These are phyloP conservation scores for Cardinalis cardinalis DNA, from an alignment of 2,113 vertebrate genomes.

Conservation along the genomic window DNA sequence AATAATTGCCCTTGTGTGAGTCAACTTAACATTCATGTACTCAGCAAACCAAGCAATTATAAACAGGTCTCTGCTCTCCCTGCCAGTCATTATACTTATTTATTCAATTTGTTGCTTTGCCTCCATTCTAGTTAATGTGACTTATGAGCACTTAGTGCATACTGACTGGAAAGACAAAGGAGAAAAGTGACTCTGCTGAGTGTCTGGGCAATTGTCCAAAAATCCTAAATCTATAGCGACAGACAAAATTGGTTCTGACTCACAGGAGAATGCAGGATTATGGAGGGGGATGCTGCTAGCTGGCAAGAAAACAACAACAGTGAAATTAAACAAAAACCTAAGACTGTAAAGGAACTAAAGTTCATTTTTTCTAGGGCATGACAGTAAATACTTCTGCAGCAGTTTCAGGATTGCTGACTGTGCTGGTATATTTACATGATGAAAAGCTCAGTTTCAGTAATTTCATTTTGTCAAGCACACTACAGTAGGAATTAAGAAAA, in stretches of 20 bases:
- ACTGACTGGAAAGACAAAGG: background rate
- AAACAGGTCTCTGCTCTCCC: background rate
- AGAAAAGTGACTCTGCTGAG: background rate
- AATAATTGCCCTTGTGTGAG: background rate
- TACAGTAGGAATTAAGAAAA: background rate
- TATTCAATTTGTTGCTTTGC: background rate
- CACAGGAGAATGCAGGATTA: background rate
- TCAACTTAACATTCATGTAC: conserved; percentile 18
- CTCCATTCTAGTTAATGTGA: background rate
- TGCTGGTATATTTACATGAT: background rate
- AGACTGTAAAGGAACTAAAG: background rate
- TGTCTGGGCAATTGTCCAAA: conserved; percentile 7
- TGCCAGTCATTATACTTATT: background rate
- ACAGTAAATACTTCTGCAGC: background rate
- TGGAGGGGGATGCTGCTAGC: background rate
- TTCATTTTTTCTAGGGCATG: background rate
- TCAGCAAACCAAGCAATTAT: background rate
- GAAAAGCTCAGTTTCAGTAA: background rate
- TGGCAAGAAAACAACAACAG: background rate
- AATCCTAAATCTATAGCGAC: background rate
- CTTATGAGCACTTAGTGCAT: background rate
- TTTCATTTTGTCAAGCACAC: background rate
- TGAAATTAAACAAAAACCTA: background rate
- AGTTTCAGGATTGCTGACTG: background rate
- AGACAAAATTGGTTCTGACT: background rate